These are phyloP conservation scores for Tinamus major DNA, from an alignment of 2,797 vertebrate species.

Conservation along the genomic window DNA sequence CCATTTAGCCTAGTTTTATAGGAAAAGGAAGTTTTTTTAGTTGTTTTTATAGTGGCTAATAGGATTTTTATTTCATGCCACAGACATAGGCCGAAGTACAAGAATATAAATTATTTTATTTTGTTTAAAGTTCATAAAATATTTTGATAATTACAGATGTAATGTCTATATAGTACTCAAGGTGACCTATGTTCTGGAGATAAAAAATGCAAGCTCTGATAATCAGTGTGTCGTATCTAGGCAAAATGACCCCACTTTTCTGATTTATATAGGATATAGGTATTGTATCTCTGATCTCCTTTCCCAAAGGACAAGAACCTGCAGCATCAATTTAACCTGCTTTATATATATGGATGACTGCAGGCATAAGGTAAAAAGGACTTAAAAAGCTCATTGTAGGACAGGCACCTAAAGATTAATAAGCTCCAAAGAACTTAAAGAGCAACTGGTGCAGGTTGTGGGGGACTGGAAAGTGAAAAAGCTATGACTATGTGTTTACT, in stretches of 20 bases:
- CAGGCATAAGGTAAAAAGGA: neutral
- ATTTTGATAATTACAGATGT: neutral
- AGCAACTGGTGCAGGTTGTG: too few species aligned
- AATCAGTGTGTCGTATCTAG: fast-evolving
- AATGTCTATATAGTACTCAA: neutral
- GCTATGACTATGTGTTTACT: too few species aligned
- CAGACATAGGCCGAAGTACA: neutral
- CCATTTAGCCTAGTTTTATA: neutral
- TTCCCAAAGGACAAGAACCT: neutral
- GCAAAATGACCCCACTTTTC: neutral
- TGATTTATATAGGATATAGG: neutral
- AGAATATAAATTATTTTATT: neutral
- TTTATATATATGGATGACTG: neutral
- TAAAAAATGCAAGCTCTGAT: neutral
- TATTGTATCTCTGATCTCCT: neutral
- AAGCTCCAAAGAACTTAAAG: too few species aligned
- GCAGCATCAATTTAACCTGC: neutral
- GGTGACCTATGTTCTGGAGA: neutral
- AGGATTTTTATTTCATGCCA: neutral
- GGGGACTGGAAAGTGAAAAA: too few species aligned
- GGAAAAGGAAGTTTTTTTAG: neutral
- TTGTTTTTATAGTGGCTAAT: neutral
- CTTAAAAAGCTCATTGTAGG: too few species aligned
- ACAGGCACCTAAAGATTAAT: too few species aligned
- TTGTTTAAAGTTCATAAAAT: too few species aligned